Base-by-base conservation (phyloP, 2,797 vertebrate species). In the Eupleurogrammus muticus region DNA sequence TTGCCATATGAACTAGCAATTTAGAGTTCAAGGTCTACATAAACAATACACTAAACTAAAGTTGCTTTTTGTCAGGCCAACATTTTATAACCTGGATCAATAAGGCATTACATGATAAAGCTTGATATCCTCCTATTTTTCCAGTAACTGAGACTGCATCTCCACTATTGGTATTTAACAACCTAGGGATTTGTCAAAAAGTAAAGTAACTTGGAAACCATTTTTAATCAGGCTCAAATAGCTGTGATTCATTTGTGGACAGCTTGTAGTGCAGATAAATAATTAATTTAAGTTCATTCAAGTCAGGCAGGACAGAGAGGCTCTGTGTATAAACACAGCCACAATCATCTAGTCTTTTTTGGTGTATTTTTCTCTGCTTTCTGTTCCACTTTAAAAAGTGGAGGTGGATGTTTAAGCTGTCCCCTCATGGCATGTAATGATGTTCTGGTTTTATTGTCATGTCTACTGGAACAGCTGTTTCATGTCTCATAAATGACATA, bases 381-480 rank as follows among this genome's bases (percentile, higher is more conserved):
- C n/a, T n/a, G n/a, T n/a, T n/a, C n/a, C n/a, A n/a, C n/a, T n/a
- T n/a, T n/a, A n/a, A n/a, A n/a, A n/a, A n/a, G n/a, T n/a, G n/a
- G n/a, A n/a, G n/a, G n/a, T n/a, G n/a, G n/a, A n/a, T n/a, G n/a
- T n/a, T n/a, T n/a, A n/a, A n/a, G n/a, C n/a, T n/a, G n/a, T n/a
- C n/a, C n/a, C n/a, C n/a, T n/a, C n/a, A n/a, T n/a, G n/a, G n/a
- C n/a, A n/a, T n/a, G n/a, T n/a, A n/a, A n/a, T n/a, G n/a, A n/a
- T n/a, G n/a, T n/a, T n/a, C n/a, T n/a, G n/a, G n/a, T n/a, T n/a
- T n/a, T n/a, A n/a, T n/a, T n/a, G n/a, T n/a, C n/a, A n/a, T 54
- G 51, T 72, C 52, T 78, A 54, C 48, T 81, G 81, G 57, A 59
- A 50, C 59, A 73, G 69, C 72, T 48, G 36, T 35, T 9, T 42